Evolutionary conservation across 92 coral and sea anemone species (phyloP), one percentile per base, ranked within the genome.

Genomic region (Epizoanthus ramosus): DNA sequence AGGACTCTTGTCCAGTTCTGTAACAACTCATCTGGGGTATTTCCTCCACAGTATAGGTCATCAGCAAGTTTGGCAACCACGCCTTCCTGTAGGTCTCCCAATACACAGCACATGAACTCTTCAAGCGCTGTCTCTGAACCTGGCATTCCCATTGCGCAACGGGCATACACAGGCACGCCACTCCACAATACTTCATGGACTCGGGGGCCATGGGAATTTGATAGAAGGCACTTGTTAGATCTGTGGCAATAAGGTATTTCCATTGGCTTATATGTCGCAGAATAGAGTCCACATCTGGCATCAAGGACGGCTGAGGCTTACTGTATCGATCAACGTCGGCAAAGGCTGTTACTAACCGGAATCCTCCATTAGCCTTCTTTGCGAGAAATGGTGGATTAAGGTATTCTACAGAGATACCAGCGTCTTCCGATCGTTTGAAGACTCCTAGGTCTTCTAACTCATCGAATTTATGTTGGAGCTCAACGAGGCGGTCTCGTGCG

Each of bases 141-240:
- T 1, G 85, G 87, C 86, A 88, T 84, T 75, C 86, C 86, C 88
- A 84, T 84, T 53, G 88, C 89, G 18, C 85, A 84, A 33, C 79
- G 41, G 2, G 47, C 83, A 39, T 84, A 84, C 18, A 88, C 85
- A 15, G 85, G 64, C 5, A 68, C 87, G 1, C 91, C 88, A 35
- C 39, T 2, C 39, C 39, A 6, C 43, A 88, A 69, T 81, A 87
- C 50, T 87, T 87, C 90, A 82, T 87, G 53, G 87, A 84, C 10
- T 88, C 86, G 25, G 39, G 63, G 17, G 92, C 52, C 35, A 84
- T 76, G n/a, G 92, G 86, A 13, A 88, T 84, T 68, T 84, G 85
- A 83, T 89, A 85, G 70, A 89, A 85, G 24, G 89, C 92, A 72
- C 87, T 89, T n/a, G 87, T 88, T 43, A 88, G 28, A 60, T 88